Evolutionary conservation across 2,888 invertebrate genomes (phyloP).

Genomic region (Orthosia cruda): DNA sequence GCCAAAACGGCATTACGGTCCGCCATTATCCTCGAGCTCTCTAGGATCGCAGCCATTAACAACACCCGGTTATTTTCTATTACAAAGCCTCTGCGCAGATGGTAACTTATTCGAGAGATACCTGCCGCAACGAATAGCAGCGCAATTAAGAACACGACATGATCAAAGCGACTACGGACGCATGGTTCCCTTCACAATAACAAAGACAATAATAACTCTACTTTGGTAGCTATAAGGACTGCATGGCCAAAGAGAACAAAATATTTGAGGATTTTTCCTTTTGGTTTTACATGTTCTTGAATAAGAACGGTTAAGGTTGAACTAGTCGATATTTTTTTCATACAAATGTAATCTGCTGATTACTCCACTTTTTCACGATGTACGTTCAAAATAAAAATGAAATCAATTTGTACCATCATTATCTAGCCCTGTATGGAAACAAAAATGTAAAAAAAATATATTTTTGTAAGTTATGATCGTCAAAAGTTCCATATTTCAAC

Average conservation of each 20-base stretch:
- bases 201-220: conserved; percentile 60
- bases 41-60: conserved; percentile 79
- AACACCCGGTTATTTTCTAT: conserved; percentile 73
- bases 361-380: too few relatives aligned
- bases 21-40: conserved; percentile 74
- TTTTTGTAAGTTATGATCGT: too few relatives aligned
- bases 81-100: conserved; percentile 57
- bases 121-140: conserved; percentile 61
- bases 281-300: conserved; percentile 22
- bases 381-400: too few relatives aligned
- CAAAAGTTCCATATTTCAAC: too few relatives aligned
- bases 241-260: conserved; percentile 19
- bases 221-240: conserved; percentile 37
- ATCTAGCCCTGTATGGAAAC: too few relatives aligned
- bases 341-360: too few relatives aligned
- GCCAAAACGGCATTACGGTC: conserved; percentile 70
- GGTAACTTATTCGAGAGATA: conserved; percentile 51
- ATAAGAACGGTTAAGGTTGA: too few relatives aligned
- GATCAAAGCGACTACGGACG: conserved; percentile 73
- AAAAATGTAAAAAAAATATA: too few relatives aligned
- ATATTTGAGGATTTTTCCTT: conserved; percentile 18
- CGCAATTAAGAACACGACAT: conserved; percentile 70
- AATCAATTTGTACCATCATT: too few relatives aligned
- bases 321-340: too few relatives aligned
- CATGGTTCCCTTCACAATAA: conserved; percentile 68